phyloP scores from a whole-genome alignment of 2,797 vertebrate genomes.

The Hypotaenidia okinawae region DNA sequence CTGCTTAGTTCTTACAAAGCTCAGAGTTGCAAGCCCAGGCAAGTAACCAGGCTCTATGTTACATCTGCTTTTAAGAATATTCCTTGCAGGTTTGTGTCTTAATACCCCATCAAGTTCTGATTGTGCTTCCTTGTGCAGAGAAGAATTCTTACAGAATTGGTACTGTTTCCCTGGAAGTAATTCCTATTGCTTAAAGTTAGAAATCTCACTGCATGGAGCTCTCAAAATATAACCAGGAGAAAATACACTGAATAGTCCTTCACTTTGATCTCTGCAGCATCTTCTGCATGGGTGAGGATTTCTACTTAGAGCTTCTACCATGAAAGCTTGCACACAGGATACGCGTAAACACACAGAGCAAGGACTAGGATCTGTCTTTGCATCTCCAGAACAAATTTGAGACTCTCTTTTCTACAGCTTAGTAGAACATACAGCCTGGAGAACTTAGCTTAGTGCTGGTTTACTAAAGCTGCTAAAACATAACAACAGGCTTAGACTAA shows the following conservation, averaged over 20 bases:
- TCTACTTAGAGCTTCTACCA: not conserved
- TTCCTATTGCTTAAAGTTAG: not conserved
- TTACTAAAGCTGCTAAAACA: not conserved
- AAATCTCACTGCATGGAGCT: not conserved
- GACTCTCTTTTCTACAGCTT: not conserved
- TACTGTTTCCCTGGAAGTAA: not conserved
- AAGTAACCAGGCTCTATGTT: not conserved
- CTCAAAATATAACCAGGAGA: not conserved
- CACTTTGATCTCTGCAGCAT: not conserved
- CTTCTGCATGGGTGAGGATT: not conserved
- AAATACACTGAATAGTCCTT: not conserved
- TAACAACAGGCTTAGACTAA: not conserved
- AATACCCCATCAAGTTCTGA: not conserved
- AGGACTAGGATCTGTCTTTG: not conserved
- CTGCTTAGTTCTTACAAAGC: not conserved
- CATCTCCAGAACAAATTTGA: not conserved
- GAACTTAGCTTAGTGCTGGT: not conserved
- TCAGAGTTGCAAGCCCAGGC: not conserved
- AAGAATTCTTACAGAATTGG: not conserved
- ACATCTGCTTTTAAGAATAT: not conserved
- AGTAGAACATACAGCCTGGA: not conserved
- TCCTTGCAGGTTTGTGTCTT: not conserved
- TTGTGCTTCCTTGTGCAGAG: not conserved
- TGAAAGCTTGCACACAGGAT: not conserved
- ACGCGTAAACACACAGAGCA: not conserved